phyloP scores from a whole-genome alignment of 1,140 invertebrate genomes.

The Heliconius congener region DNA sequence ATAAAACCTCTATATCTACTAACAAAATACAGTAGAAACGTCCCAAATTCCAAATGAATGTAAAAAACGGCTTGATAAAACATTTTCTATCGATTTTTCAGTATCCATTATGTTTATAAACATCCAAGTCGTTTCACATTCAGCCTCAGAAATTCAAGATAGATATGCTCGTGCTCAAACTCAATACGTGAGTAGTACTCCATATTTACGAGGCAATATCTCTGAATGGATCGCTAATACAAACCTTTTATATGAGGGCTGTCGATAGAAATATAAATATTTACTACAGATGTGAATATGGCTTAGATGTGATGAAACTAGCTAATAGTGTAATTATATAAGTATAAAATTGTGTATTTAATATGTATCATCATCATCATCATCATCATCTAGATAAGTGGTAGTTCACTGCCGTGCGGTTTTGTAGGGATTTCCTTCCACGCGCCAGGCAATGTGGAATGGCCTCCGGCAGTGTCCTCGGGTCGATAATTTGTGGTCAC shows the following conservation, averaged over 20 bases:
- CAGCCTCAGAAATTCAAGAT: slow-evolving; percentile 17
- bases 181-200: slow-evolving; percentile 18
- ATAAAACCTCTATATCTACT: not conserved
- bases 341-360: not conserved
- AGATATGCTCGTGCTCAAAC: not conserved
- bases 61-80: not conserved
- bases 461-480: no score
- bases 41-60: no score
- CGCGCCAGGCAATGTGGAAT: no score
- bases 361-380: no score
- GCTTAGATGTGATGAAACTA: not conserved
- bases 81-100: not conserved
- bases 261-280: slow-evolving; percentile 2
- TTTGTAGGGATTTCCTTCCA: no score
- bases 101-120: not conserved
- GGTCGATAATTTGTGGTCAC: no score
- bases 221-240: slow-evolving; percentile 18
- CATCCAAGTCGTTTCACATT: slow-evolving; percentile 23
- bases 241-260: not conserved
- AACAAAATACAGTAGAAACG: not conserved
- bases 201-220: slow-evolving; percentile 35
- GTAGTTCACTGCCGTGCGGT: no score
- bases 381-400: no score
- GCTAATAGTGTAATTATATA: not conserved
- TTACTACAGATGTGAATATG: not conserved